Conservation (phyloP, 2,113 vertebrate species). For the Lutjanus erythropterus region DNA sequence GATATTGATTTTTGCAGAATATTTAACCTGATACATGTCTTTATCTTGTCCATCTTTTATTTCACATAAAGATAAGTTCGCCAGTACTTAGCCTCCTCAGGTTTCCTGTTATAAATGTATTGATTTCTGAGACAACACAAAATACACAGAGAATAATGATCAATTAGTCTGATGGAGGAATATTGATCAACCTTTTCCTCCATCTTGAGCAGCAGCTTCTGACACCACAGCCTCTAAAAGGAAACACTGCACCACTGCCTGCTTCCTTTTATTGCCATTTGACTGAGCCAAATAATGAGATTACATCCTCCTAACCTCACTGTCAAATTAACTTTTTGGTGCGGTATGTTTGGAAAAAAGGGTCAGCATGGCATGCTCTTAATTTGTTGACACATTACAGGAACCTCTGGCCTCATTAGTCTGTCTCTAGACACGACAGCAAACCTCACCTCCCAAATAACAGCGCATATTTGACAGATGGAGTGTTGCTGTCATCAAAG, state of each 20-base stretch:
- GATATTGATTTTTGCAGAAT: constrained; percentile 56
- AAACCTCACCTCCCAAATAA: constrained; percentile 35
- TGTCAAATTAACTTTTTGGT: constrained; percentile 21
- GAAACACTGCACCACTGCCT: constrained; percentile 18
- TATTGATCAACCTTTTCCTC: constrained; percentile 65
- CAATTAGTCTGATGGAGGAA: constrained; percentile 61
- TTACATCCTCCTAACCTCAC: not conserved
- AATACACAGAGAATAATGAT: constrained; percentile 58
- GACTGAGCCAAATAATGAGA: constrained; percentile 10
- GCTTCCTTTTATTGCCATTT: not conserved
- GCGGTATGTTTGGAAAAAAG: not conserved
- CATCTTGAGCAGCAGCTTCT: constrained; percentile 5
- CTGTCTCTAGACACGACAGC: constrained; percentile 20
- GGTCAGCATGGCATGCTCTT: constrained; percentile 21
- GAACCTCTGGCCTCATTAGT: constrained; percentile 46
- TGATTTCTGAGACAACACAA: constrained; percentile 66
- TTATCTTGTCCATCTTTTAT: constrained; percentile 62
- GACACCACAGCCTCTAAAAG: constrained; percentile 25
- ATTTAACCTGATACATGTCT: constrained; percentile 45
- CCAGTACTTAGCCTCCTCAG: constrained; percentile 55
- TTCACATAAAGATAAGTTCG: constrained; percentile 61
- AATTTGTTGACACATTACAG: constrained; percentile 36
- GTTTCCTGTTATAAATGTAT: constrained; percentile 64
- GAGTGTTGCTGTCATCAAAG: constrained; percentile 48
- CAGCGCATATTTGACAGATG: constrained; percentile 45